phyloP scores from a whole-genome alignment of 2,797 vertebrate genomes.

The Saxicola maurus region DNA sequence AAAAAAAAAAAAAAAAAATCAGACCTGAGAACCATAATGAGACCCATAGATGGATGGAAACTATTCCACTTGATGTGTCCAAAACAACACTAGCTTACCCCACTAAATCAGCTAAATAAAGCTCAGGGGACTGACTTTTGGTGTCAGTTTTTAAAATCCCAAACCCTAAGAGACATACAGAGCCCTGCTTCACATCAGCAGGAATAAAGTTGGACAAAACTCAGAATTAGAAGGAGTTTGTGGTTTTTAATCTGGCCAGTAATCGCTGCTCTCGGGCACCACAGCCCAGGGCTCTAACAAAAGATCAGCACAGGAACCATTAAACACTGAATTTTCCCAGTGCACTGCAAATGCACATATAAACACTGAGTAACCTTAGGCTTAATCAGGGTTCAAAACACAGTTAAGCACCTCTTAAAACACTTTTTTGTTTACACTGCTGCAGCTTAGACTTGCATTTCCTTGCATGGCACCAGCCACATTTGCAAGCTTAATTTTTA shows the following conservation, averaged over 20 bases:
- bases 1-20: neutral
- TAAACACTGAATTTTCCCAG: slow-evolving; percentile 52
- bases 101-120: neutral
- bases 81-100: neutral
- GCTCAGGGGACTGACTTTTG: neutral
- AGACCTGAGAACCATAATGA: rapidly evolving
- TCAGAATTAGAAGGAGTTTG: slow-evolving; percentile 11
- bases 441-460: slow-evolving; percentile 39
- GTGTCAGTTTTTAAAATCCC: neutral
- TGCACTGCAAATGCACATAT: slow-evolving; percentile 51
- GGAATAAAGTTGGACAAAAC: slow-evolving; percentile 13
- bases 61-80: neutral
- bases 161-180: neutral
- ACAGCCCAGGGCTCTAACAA: slow-evolving; percentile 44
- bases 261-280: slow-evolving; percentile 38
- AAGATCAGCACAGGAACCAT: slow-evolving; percentile 60
- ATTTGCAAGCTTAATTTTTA: neutral
- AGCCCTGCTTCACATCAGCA: neutral
- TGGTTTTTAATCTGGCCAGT: slow-evolving; percentile 63
- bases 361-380: slow-evolving; percentile 52
- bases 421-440: slow-evolving; percentile 52
- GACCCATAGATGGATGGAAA: neutral
- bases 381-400: slow-evolving; percentile 52
- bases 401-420: slow-evolving; percentile 59
- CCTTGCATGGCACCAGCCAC: neutral